Percentiles rank a stretch among this genome's conserved stretches.
phyloP scores from a whole-genome alignment of 2,113 vertebrate genomes.

The Protobothrops mucrosquamatus region DNA sequence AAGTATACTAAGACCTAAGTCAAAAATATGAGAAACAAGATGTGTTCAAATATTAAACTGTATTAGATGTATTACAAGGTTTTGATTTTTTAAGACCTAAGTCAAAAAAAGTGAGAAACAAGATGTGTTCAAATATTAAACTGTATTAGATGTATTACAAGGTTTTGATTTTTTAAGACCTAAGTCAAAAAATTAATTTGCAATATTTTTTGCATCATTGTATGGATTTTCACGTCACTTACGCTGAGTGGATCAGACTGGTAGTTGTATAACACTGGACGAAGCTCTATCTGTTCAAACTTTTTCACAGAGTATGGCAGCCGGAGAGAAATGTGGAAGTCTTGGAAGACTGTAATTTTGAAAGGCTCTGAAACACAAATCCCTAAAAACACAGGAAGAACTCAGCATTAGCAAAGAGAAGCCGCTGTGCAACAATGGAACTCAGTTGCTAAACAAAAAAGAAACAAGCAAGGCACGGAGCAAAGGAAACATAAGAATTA shows the following conservation, averaged over 20 bases:
- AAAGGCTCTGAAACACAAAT: constrained; percentile 75
- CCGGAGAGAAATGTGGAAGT: constrained; percentile 75
- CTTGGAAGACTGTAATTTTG: constrained; percentile 67
- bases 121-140: too few species aligned
- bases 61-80: too few species aligned
- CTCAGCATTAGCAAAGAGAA: not conserved
- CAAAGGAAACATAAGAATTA: not conserved
- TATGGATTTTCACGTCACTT: not conserved
- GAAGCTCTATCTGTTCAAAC: constrained; percentile 79
- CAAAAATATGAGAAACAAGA: not conserved
- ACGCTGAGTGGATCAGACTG: not conserved
- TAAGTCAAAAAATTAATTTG: not conserved
- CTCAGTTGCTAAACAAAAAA: not conserved
- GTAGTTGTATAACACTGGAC: constrained; percentile 84
- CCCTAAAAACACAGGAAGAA: constrained; percentile 48
- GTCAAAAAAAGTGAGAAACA: too few species aligned
- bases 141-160: too few species aligned
- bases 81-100: too few species aligned
- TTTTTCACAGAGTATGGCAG: constrained; percentile 77
- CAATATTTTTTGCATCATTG: not conserved
- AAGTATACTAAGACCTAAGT: constrained; percentile 75
- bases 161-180: too few species aligned
- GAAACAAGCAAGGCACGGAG: not conserved
- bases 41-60: too few species aligned
- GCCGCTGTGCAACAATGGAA: not conserved